phyloP scores from a whole-genome alignment of 2,888 invertebrate species.

The Galeopsomyia nigrocyanea region DNA sequence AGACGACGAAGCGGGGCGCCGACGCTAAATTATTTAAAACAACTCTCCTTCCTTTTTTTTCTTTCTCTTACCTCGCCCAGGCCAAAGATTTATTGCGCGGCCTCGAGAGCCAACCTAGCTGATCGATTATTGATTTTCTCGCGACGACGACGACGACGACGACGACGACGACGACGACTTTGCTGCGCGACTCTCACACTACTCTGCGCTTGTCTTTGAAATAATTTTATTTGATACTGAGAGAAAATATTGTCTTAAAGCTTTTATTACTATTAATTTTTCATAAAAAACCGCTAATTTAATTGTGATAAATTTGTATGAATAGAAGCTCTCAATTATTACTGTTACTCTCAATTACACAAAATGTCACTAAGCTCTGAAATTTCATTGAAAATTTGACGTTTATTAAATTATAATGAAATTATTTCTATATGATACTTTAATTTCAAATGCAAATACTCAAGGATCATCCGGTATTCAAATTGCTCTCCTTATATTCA shows the following conservation, averaged over 20 bases:
- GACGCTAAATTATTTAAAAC: constrained; percentile 47
- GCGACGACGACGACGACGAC: background rate
- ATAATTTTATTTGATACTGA: background rate
- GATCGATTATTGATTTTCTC: constrained; percentile 47
- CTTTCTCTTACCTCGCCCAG: constrained; percentile 1
- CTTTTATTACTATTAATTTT: too few species aligned
- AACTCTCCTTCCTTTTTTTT: constrained; percentile 24
- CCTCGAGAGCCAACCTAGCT: constrained; percentile 6
- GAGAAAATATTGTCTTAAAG: background rate
- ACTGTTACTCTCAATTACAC: too few species aligned
- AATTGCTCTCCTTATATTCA: too few species aligned
- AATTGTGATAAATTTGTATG: too few species aligned
- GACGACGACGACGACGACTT: constrained; percentile 8
- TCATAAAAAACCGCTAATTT: too few species aligned
- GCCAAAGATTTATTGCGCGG: constrained; percentile 45
- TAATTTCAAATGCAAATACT: too few species aligned
- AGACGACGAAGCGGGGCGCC: background rate
- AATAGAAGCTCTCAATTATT: too few species aligned
- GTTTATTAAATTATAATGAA: too few species aligned
- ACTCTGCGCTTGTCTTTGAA: background rate
- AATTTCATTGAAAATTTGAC: too few species aligned
- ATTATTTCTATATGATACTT: too few species aligned
- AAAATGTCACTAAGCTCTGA: too few species aligned
- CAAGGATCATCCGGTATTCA: too few species aligned
- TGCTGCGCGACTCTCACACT: constrained; percentile 2